Base-by-base conservation (phyloP, 2,888 invertebrate genomes). In the Epinotia nisella region DNA sequence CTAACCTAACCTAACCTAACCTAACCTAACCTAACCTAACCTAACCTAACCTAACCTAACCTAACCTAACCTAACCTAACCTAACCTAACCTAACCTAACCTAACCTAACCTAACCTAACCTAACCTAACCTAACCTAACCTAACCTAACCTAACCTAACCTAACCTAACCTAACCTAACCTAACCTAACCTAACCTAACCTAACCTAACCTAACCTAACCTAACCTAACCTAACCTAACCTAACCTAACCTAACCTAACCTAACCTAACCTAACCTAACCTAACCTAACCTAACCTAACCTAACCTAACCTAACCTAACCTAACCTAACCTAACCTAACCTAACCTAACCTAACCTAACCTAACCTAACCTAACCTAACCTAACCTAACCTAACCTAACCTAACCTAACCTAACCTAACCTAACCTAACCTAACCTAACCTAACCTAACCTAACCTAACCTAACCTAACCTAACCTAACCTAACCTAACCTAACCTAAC, bases 241-340 rank as follows among this genome's bases (percentile, higher is more conserved):
- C 56, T 56, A 56, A 56, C 56, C 56, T 56, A 56, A 56, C 56
- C 56, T 56, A 56, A 56, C 56, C 56, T 56, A 56, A 56, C 56
- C 56, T 56, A 56, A 56, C 56, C 56, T 56, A 56, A 56, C 56
- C 56, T 56, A 56, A 56, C 56, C 56, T 56, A 56, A 56, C 56
- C 56, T 56, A 56, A 56, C 56, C 56, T 56, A 56, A 56, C 56
- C 56, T 56, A 56, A 56, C 56, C 56, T 56, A 56, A 56, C 56
- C 56, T 56, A 56, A 56, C 56, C 56, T 56, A 56, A 56, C 56
- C 56, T 56, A 56, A 56, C 56, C 56, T 56, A 56, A 56, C 56
- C 56, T 56, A 56, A 56, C 56, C 56, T 56, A 56, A 56, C 56
- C 56, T 56, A 56, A 56, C 56, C 56, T 56, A 56, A 56, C 56